A percentile compares a stretch with the other conserved stretches of the same genome.
phyloP scores from a whole-genome alignment of 2,888 invertebrate species.

The Drosophila histrio region DNA sequence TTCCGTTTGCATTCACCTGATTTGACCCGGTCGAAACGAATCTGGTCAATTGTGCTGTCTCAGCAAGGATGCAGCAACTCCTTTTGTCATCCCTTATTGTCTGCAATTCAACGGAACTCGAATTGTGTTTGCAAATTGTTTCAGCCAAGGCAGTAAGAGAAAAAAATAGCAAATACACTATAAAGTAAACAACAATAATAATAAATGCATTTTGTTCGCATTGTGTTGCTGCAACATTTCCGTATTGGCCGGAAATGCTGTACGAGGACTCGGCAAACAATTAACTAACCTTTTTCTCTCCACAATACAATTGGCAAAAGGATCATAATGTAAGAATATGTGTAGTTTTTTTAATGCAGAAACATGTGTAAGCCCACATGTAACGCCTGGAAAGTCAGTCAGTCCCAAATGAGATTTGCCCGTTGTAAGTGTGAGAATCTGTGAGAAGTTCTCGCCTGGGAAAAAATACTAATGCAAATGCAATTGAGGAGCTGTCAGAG shows the following conservation, averaged over 20 bases:
- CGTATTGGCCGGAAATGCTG: slow-evolving; percentile 45
- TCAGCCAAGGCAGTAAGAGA: slow-evolving; percentile 24
- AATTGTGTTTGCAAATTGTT: slow-evolving; percentile 59
- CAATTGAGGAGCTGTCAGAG: slow-evolving; percentile 78
- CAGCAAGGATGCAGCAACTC: slow-evolving; percentile 35
- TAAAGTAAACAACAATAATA: slow-evolving; percentile 44
- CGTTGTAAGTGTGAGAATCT: slow-evolving; percentile 63
- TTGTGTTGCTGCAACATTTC: slow-evolving; percentile 47
- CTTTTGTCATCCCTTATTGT: slow-evolving; percentile 49
- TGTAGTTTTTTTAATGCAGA: slow-evolving; percentile 6
- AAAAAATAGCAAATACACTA: slow-evolving; percentile 29
- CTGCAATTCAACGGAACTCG: slow-evolving; percentile 57
- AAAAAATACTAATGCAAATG: slow-evolving; percentile 51
- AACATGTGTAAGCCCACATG: slow-evolving; percentile 74
- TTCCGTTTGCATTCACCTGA: slow-evolving; percentile 59
- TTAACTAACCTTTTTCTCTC: slow-evolving; percentile 54
- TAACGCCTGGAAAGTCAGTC: slow-evolving; percentile 42
- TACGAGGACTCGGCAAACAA: slow-evolving; percentile 40
- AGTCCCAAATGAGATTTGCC: background rate
- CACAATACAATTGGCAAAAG: slow-evolving; percentile 41
- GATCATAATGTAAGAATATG: slow-evolving; percentile 35
- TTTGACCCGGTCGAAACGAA: slow-evolving; percentile 45
- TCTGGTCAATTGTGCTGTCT: slow-evolving; percentile 51
- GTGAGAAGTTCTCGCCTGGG: slow-evolving; percentile 59
- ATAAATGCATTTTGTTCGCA: slow-evolving; percentile 46